Evolutionary conservation across 1,140 invertebrate genomes (phyloP).

Genomic region (Pseudomyrmex concolor): DNA sequence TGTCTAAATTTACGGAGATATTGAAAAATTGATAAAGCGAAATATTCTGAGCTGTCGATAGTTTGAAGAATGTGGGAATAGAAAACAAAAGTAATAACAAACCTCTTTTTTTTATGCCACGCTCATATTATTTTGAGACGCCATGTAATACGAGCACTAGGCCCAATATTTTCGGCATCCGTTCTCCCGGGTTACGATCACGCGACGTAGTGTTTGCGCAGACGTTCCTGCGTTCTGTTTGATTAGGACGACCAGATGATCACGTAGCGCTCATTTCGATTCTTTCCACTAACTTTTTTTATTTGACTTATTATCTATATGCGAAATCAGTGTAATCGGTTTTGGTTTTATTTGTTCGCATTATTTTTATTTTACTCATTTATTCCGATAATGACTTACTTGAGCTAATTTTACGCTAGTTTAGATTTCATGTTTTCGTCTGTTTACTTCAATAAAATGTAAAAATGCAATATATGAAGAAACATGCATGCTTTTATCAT

Average conservation of each 20-base stretch:
- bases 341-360: slow-evolving; percentile 44
- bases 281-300: slow-evolving; percentile 63
- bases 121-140: slow-evolving; percentile 51
- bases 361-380: slow-evolving; percentile 34
- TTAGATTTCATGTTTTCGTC: not conserved
- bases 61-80: slow-evolving; percentile 68
- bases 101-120: slow-evolving; percentile 26
- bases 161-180: slow-evolving; percentile 66
- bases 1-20: not conserved
- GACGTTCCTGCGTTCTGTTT: slow-evolving; percentile 80
- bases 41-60: not conserved
- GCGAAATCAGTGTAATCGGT: slow-evolving; percentile 64
- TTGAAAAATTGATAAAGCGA: not conserved
- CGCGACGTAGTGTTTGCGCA: slow-evolving; percentile 76
- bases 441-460: no score
- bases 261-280: slow-evolving; percentile 26
- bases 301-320: slow-evolving; percentile 68
- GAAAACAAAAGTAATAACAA: slow-evolving; percentile 68
- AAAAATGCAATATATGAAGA: not conserved
- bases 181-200: slow-evolving; percentile 69
- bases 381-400: slow-evolving; percentile 5
- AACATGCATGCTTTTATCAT: not conserved
- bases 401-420: not conserved
- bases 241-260: slow-evolving; percentile 84
- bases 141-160: slow-evolving; percentile 50